Conservation (phyloP, 1,140 invertebrate species). For the Chymomyza costata region DNA sequence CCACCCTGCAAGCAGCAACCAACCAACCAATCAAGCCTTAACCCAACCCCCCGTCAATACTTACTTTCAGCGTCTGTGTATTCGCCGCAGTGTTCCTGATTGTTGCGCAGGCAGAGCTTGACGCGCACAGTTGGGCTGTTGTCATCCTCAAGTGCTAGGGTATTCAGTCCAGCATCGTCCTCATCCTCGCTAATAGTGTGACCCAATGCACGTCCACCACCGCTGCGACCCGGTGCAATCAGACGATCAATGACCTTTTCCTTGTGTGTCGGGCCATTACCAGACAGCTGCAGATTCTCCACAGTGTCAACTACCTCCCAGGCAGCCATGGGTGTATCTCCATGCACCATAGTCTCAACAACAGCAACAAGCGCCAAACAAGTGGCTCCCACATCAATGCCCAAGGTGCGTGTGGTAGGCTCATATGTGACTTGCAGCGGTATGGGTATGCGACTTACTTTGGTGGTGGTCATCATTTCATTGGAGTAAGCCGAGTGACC, state of each 20-base stretch:
- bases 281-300: conserved; percentile 80
- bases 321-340: conserved; percentile 77
- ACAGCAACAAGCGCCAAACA: conserved; percentile 84
- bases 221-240: conserved; percentile 62
- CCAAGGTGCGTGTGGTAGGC: conserved; percentile 82
- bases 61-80: conserved; percentile 88
- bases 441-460: conserved; percentile 88
- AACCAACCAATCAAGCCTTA: neutral
- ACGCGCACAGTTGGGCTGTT: conserved; percentile 83
- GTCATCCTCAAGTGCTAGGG: conserved; percentile 76
- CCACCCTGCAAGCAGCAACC: conserved; percentile 10
- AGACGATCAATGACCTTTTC: conserved; percentile 81
- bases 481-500: conserved; percentile 90
- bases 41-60: conserved; percentile 64
- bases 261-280: conserved; percentile 80
- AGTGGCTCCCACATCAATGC: conserved; percentile 85
- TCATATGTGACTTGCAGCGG: conserved; percentile 89
- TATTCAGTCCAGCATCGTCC: conserved; percentile 75
- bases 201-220: conserved; percentile 76
- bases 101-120: conserved; percentile 85
- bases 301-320: conserved; percentile 85
- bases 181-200: conserved; percentile 70
- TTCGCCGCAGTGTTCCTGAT: conserved; percentile 87
- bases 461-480: conserved; percentile 85
- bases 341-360: conserved; percentile 81